A percentile compares a stretch with the other conserved stretches of the same genome.
Conservation (phyloP, 2,797 vertebrate genomes). For the Falco naumanni region DNA sequence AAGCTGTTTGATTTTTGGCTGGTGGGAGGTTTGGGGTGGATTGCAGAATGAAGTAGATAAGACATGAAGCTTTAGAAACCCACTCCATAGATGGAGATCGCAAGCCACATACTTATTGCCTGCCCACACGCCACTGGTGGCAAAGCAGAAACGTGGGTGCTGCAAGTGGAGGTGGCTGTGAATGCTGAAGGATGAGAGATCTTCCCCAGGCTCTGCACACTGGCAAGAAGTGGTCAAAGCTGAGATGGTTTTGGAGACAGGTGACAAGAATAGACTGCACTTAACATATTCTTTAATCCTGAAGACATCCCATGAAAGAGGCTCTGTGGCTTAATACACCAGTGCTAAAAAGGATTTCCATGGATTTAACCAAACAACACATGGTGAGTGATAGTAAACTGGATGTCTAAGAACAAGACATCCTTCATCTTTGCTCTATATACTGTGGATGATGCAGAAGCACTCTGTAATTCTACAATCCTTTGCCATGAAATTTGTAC, state of each 20-base stretch:
- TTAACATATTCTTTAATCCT: background rate
- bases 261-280: background rate
- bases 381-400: background rate
- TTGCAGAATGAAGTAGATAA: slow-evolving; percentile 55
- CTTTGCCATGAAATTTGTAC: background rate
- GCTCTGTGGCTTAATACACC: background rate
- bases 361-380: background rate
- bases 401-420: background rate
- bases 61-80: slow-evolving; percentile 50
- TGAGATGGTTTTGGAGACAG: background rate
- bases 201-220: background rate
- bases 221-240: background rate
- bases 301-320: background rate
- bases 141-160: slow-evolving; percentile 28
- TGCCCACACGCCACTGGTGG: slow-evolving; percentile 21
- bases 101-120: slow-evolving; percentile 54
- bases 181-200: background rate
- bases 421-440: background rate
- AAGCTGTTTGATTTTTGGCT: slow-evolving; percentile 40
- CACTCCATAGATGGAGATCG: slow-evolving; percentile 12
- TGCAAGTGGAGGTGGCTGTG: background rate
- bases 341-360: background rate
- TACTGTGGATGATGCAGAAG: background rate
- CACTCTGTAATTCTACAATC: background rate
- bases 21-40: slow-evolving; percentile 55